A percentile compares a stretch with the other conserved stretches of the same genome.
These are phyloP conservation scores for Agrilus planipennis DNA, from an alignment of 1,140 invertebrate genomes.

Conservation along the genomic window DNA sequence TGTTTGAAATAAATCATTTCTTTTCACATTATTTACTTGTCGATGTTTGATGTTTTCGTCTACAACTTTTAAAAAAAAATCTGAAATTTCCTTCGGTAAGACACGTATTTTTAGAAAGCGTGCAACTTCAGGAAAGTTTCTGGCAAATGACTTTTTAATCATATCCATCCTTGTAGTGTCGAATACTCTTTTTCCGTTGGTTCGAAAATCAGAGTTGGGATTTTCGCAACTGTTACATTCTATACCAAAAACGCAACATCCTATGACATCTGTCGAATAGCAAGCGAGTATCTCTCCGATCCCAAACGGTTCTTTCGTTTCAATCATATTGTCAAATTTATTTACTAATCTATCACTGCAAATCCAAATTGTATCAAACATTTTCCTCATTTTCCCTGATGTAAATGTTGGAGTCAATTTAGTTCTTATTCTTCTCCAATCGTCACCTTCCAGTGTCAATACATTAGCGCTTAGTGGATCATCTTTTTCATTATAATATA, in stretches of 20 bases:
- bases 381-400: constrained; percentile 37
- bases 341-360: constrained; percentile 28
- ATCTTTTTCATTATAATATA: constrained; percentile 11
- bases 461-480: constrained; percentile 26
- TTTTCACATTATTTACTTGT: constrained; percentile 1
- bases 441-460: constrained; percentile 31
- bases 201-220: constrained; percentile 32
- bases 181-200: constrained; percentile 20
- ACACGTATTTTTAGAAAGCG: background rate
- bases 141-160: constrained; percentile 30
- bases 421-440: constrained; percentile 38
- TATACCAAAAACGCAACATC: constrained; percentile 34
- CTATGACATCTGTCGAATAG: constrained; percentile 10
- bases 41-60: constrained; percentile 1
- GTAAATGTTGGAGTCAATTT: constrained; percentile 39
- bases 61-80: constrained; percentile 5
- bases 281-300: constrained; percentile 8
- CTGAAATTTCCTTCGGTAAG: background rate
- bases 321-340: constrained; percentile 31
- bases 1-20: constrained; percentile 7
- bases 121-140: constrained; percentile 28
- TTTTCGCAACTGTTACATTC: constrained; percentile 34
- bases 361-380: constrained; percentile 26
- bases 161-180: constrained; percentile 34
- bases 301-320: background rate